A percentile compares a stretch with the other conserved stretches of the same genome.
Evolutionary conservation across 2,797 vertebrate species (phyloP).

Genomic region (Sorex maritimensis): DNA sequence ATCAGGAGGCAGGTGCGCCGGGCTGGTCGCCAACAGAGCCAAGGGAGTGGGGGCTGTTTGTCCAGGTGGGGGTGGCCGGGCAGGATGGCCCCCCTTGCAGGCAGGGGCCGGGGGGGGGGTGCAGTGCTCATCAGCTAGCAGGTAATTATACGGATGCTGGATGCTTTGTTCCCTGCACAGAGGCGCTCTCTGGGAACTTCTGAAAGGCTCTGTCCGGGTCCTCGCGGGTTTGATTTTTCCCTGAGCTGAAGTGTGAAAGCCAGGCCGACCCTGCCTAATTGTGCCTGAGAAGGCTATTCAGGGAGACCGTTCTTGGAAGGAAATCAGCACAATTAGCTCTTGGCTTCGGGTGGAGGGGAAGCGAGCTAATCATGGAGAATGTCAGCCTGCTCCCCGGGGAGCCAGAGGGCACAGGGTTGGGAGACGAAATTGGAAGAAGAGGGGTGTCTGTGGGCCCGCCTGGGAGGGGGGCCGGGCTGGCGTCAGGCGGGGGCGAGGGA

Average conservation of each 20-base stretch:
- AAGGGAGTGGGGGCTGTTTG: not conserved
- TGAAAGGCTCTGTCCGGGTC: constrained; percentile 19
- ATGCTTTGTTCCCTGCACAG: constrained; percentile 76
- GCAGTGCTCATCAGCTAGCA: constrained; percentile 76
- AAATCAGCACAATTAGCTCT: constrained; percentile 85
- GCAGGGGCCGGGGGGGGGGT: not conserved
- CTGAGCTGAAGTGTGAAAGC: constrained; percentile 79
- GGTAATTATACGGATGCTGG: constrained; percentile 68
- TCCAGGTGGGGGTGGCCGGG: not conserved
- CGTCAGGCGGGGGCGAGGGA: not conserved
- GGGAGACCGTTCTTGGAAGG: constrained; percentile 79
- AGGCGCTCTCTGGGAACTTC: constrained; percentile 79
- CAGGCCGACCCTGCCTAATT: constrained; percentile 84
- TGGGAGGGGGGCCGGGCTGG: not conserved
- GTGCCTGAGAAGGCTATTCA: constrained; percentile 82
- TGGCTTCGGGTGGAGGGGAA: constrained; percentile 52
- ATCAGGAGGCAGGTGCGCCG: too few species aligned
- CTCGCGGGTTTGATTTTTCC: constrained; percentile 78
- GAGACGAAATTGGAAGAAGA: not conserved
- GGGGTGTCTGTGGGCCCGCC: not conserved
- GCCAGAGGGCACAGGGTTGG: constrained; percentile 62
- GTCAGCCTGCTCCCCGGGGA: constrained; percentile 75
- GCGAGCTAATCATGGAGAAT: constrained; percentile 63
- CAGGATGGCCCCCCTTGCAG: not conserved
- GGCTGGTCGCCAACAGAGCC: fast-evolving